phyloP scores from a whole-genome alignment of 2,888 invertebrate species.

The Thecophora atra region DNA sequence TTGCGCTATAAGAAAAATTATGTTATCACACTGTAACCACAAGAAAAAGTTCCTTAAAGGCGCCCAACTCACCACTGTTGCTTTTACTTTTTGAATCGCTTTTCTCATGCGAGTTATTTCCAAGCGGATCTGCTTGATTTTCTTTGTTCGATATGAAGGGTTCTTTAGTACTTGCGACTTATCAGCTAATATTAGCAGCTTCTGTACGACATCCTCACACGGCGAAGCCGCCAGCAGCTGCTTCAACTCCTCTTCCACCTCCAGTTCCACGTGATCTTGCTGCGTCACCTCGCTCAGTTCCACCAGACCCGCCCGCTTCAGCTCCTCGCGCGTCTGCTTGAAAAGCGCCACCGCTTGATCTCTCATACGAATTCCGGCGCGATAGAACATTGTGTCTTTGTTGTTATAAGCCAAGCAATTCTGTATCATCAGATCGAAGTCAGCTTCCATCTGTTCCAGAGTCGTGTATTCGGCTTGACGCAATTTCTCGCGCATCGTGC shows the following conservation, averaged over 20 bases:
- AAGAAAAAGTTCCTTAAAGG: background rate
- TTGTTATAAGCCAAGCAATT: conserved; percentile 97
- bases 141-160: conserved; percentile 69
- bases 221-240: conserved; percentile 60
- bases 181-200: conserved; percentile 71
- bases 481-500: conserved; percentile 84
- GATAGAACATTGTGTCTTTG: conserved; percentile 93
- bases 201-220: conserved; percentile 61
- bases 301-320: conserved; percentile 66
- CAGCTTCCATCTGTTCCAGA: conserved; percentile 83
- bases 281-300: conserved; percentile 61
- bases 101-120: conserved; percentile 71
- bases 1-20: conserved; percentile 38
- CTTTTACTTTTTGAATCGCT: conserved; percentile 58
- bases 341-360: conserved; percentile 87
- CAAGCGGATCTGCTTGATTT: conserved; percentile 69
- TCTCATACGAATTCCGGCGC: conserved; percentile 87
- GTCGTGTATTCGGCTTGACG: conserved; percentile 75
- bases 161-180: conserved; percentile 72
- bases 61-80: conserved; percentile 53
- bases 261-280: conserved; percentile 68
- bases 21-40: background rate
- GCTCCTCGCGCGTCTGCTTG: conserved; percentile 79
- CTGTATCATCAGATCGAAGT: conserved; percentile 94
- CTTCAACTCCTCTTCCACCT: conserved; percentile 70